A percentile compares a stretch with the other conserved stretches of the same genome.
These are phyloP conservation scores for Ectemnius cavifrons DNA, from an alignment of 2,888 invertebrate species.

Conservation along the genomic window DNA sequence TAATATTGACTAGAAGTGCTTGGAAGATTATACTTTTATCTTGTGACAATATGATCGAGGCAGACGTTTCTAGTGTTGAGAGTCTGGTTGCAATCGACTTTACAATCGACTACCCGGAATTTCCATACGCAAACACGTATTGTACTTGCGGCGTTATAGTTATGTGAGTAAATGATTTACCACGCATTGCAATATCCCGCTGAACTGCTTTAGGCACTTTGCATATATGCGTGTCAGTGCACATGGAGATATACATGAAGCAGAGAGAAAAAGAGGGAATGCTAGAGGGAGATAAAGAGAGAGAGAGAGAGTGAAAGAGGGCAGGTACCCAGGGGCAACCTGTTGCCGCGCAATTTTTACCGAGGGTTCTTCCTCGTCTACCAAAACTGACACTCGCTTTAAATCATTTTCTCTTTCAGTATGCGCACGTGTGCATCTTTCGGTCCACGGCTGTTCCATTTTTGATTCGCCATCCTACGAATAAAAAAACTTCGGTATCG, in stretches of 20 bases:
- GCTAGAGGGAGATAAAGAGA: too few species aligned
- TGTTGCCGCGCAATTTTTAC: slow-evolving; percentile 65
- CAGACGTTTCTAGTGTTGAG: too few species aligned
- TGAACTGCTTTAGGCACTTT: too few species aligned
- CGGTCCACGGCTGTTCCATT: slow-evolving; percentile 45
- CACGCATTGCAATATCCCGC: slow-evolving; percentile 22
- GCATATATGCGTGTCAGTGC: background rate
- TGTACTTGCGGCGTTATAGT: slow-evolving; percentile 5
- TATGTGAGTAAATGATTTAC: slow-evolving; percentile 33
- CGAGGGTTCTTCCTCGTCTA: slow-evolving; percentile 56
- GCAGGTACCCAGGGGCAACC: slow-evolving; percentile 61
- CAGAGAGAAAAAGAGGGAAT: background rate
- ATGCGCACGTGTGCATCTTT: slow-evolving; percentile 48
- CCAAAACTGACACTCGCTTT: slow-evolving; percentile 57
- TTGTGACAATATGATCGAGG: too few species aligned
- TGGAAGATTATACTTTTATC: too few species aligned
- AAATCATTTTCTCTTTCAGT: slow-evolving; percentile 48
- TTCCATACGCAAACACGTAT: too few species aligned
- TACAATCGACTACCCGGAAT: too few species aligned
- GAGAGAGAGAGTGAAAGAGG: background rate
- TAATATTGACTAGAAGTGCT: too few species aligned
- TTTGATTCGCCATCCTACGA: slow-evolving; percentile 39
- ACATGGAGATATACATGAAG: slow-evolving; percentile 6
- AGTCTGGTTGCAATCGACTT: too few species aligned
- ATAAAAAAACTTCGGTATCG: slow-evolving; percentile 27